Conservation (phyloP, 2,113 vertebrate species). For the Peucedramus taeniatus region DNA sequence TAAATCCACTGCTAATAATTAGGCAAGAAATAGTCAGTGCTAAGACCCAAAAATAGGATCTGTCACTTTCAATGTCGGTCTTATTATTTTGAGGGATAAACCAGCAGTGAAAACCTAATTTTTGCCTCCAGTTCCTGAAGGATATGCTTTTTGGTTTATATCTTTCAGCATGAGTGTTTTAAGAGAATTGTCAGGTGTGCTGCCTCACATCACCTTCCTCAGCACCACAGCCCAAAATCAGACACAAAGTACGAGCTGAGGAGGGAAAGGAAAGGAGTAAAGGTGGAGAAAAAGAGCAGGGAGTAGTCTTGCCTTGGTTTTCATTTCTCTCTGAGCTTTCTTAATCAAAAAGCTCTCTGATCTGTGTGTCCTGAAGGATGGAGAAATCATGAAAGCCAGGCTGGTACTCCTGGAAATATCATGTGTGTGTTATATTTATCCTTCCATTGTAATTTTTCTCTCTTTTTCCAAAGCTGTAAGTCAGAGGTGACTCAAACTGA, state of each 20-base stretch:
- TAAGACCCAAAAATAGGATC: not conserved
- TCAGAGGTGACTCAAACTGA: not conserved
- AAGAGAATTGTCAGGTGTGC: not conserved
- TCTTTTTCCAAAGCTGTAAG: not conserved
- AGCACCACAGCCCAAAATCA: not conserved
- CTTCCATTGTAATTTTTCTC: not conserved
- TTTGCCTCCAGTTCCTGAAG: not conserved
- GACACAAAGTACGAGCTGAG: not conserved
- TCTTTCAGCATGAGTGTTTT: not conserved
- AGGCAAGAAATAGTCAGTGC: not conserved
- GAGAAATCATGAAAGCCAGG: not conserved
- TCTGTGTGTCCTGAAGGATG: not conserved
- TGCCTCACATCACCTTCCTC: not conserved
- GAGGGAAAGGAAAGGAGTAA: not conserved
- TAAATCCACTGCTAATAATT: conserved; percentile 29
- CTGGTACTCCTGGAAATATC: not conserved
- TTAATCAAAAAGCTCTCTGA: not conserved
- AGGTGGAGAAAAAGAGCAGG: not conserved
- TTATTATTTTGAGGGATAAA: not conserved
- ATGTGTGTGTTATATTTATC: not conserved
- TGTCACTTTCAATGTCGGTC: not conserved
- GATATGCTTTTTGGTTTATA: not conserved
- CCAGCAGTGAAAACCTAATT: not conserved
- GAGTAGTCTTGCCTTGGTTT: not conserved
- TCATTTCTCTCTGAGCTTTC: not conserved